Conservation (phyloP, 2,113 vertebrate species). For the Megalops atlanticus region DNA sequence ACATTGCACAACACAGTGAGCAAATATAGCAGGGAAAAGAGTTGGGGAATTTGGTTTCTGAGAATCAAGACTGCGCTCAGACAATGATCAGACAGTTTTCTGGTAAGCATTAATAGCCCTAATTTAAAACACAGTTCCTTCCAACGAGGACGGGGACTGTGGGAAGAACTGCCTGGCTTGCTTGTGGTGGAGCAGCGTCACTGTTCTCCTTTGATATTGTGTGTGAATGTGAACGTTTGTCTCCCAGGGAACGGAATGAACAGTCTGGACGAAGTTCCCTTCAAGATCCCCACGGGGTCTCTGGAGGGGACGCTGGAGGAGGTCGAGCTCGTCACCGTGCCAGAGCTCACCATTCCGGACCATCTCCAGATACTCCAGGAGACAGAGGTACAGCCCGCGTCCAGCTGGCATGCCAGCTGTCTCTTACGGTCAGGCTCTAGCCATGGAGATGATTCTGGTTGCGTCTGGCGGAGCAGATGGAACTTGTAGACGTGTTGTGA, state of each 20-base stretch:
- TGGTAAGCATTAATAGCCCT: background rate
- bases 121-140: background rate
- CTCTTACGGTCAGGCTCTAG: background rate
- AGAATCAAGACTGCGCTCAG: background rate
- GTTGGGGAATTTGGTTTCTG: background rate
- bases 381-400: conserved; percentile 82
- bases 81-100: background rate
- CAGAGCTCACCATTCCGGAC: conserved; percentile 64
- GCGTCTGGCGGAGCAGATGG: background rate
- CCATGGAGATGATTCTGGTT: too few relatives aligned
- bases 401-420: background rate
- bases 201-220: background rate
- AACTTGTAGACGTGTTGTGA: background rate
- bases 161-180: background rate
- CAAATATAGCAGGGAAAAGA: conserved; percentile 28
- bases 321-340: conserved; percentile 34
- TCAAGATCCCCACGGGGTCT: conserved; percentile 67
- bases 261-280: conserved; percentile 80
- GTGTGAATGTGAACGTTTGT: conserved; percentile 5
- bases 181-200: too few relatives aligned
- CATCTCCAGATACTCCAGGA: conserved; percentile 74
- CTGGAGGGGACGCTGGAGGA: conserved; percentile 47
- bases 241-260: conserved; percentile 53
- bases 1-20: conserved; percentile 28
- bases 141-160: background rate